These are phyloP conservation scores for Orthonevra nobilis DNA, from an alignment of 2,888 invertebrate species.

Conservation along the genomic window DNA sequence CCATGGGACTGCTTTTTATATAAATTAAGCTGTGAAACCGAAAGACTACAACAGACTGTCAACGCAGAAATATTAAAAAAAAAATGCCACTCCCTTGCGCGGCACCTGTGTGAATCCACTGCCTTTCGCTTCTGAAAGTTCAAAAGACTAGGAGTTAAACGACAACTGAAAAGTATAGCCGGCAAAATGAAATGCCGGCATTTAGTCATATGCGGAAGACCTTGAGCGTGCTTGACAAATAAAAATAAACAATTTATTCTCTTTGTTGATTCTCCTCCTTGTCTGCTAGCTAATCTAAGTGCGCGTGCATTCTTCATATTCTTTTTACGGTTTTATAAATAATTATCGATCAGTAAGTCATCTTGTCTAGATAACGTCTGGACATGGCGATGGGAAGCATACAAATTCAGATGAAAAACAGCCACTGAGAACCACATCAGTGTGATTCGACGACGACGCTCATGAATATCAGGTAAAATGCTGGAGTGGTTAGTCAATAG, in stretches of 20 bases:
- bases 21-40: too few species aligned
- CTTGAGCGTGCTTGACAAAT: constrained; percentile 41
- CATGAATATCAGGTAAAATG: too few species aligned
- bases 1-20: too few species aligned
- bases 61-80: too few species aligned
- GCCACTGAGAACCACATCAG: not conserved
- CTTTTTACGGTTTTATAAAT: constrained; percentile 22
- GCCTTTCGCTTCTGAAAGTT: too few species aligned
- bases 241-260: constrained; percentile 42
- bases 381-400: constrained; percentile 47
- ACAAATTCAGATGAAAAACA: constrained; percentile 17
- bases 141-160: too few species aligned
- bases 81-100: too few species aligned
- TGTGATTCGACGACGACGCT: too few species aligned
- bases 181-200: constrained; percentile 44
- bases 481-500: constrained; percentile 42
- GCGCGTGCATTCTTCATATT: too few species aligned
- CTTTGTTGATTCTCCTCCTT: constrained; percentile 23
- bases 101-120: too few species aligned
- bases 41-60: too few species aligned
- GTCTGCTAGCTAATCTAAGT: constrained; percentile 18
- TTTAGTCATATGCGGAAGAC: constrained; percentile 58
- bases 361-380: constrained; percentile 59
- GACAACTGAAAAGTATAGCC: too few species aligned
- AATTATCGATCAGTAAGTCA: constrained; percentile 42